phyloP scores from a whole-genome alignment of 2,888 invertebrate genomes.

The Eupithecia tripunctaria region DNA sequence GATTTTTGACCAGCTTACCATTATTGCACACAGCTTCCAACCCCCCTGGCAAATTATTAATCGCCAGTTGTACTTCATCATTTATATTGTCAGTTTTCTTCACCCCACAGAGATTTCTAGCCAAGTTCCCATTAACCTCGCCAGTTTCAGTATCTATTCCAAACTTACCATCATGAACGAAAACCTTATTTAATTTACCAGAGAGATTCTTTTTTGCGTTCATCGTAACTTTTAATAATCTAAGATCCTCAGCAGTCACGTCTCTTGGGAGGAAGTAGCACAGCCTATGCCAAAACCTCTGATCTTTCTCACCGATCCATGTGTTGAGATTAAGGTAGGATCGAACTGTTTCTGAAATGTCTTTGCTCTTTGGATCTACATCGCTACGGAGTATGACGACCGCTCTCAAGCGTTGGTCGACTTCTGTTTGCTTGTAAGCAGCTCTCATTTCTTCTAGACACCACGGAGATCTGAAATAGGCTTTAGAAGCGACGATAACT shows the following conservation, averaged over 20 bases:
- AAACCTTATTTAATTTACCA: constrained; percentile 1
- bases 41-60: background rate
- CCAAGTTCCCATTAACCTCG: background rate
- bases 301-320: background rate
- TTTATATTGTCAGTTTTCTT: background rate
- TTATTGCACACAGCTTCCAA: constrained; percentile 1
- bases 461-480: constrained; percentile 8
- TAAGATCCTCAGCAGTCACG: constrained; percentile 1
- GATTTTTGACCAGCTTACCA: background rate
- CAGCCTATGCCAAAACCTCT: background rate
- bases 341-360: background rate
- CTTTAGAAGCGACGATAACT: background rate
- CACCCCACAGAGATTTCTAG: constrained; percentile 2
- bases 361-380: background rate
- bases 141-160: background rate
- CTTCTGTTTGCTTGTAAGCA: constrained; percentile 9
- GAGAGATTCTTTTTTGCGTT: constrained; percentile 7
- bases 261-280: constrained; percentile 3
- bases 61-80: background rate
- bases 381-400: constrained; percentile 1
- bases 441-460: constrained; percentile 5
- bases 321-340: constrained; percentile 3
- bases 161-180: background rate
- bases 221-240: background rate
- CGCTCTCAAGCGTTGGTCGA: background rate